Base-by-base conservation (phyloP, 2,113 vertebrate genomes). In the Eidolon helvum region DNA sequence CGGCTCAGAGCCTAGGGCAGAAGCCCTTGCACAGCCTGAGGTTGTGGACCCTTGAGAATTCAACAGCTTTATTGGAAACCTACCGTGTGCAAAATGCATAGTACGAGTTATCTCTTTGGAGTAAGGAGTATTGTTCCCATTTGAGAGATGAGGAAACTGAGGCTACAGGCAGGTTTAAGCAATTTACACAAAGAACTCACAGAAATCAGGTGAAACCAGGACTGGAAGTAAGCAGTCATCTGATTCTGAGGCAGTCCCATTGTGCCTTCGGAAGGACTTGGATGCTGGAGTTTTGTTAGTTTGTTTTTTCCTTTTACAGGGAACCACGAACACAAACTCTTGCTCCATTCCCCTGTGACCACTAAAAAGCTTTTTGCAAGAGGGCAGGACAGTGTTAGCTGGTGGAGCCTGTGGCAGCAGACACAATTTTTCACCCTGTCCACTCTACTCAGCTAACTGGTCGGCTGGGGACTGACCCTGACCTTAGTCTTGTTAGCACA, bases 21-120 rank as follows among this genome's bases (percentile, higher is more conserved):
- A 61, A 26, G 19, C 63, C 30, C 14, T 0, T 1, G 14, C 57
- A 1, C 0, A 12, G 21, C 16, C 1, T 0, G 8, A 28, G 10
- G n/a, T 2, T 10, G 40, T 5, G 11, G n/a, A n/a, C 40, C 35
- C 55, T 75, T 14, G 59, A n/a, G 35, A 57, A 57, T 43, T 35
- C 55, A 77, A 24, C 48, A 45, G 74, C 61, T 26, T 28, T 74
- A 5, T 2, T n/a, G 85, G 22, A 90, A 59, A 28, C 61, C 40
- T 33, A 75, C 59, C 61, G 71, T 38, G 24, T 12, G 90, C 71
- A 16, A 10, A 72, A 33, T 30, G 45, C 72, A 40, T 22, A 19
- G 14, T 4, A 33, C 24, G 50, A 19, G 0, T 43, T 24, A 8
- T 72, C 35, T 83, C 65, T 63, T n/a, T 77, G 63, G 53, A 78